Evolutionary conservation across 2,113 vertebrate genomes (phyloP).

Genomic region (Eonycteris spelaea): DNA sequence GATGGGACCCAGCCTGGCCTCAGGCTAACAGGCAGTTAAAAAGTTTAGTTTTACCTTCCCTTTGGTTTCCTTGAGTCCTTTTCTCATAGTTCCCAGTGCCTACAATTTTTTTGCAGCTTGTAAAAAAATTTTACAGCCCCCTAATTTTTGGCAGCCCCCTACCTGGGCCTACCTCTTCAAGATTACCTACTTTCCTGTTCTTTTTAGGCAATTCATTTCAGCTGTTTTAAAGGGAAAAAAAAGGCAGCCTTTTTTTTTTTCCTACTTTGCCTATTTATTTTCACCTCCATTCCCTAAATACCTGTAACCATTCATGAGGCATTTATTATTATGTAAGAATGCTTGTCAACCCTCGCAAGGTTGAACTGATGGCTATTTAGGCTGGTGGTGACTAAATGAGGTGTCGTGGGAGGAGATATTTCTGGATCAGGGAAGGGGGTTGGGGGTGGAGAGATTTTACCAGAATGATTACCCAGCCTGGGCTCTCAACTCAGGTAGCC

Average conservation of each 20-base stretch:
- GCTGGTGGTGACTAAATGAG: neutral
- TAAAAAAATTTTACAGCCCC: no score
- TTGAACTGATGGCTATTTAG: neutral
- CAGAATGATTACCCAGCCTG: neutral
- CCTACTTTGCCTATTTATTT: neutral
- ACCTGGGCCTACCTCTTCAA: neutral
- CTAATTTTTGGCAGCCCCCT: no score
- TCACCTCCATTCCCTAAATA: neutral
- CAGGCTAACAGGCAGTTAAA: neutral
- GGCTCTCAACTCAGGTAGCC: neutral
- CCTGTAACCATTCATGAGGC: neutral
- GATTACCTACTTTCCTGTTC: neutral
- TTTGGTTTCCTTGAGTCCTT: neutral
- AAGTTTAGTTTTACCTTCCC: neutral
- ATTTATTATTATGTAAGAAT: slow-evolving; percentile 7
- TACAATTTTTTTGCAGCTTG: neutral
- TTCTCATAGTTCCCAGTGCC: neutral
- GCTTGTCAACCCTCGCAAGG: neutral
- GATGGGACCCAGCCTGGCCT: neutral
- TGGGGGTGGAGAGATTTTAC: neutral
- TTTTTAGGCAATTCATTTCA: neutral
- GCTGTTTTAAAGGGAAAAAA: neutral
- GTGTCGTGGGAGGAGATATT: neutral
- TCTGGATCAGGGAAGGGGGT: neutral
- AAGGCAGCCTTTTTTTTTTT: neutral